These are phyloP conservation scores for Poeciliopsis turrubarensis DNA, from an alignment of 2,113 vertebrate genomes.

Conservation along the genomic window DNA sequence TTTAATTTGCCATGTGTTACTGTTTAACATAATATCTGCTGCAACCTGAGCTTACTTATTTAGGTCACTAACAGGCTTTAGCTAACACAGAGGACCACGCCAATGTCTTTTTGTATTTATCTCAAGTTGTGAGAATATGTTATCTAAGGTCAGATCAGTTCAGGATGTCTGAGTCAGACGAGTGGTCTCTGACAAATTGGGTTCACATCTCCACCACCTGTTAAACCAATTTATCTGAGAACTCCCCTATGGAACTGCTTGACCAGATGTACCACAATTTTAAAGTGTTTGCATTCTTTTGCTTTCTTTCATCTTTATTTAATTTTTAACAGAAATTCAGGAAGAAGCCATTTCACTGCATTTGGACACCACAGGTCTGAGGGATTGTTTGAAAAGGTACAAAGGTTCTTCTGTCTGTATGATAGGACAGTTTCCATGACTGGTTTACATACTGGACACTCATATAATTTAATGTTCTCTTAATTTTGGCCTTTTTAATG, in stretches of 20 bases:
- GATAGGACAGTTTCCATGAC: neutral
- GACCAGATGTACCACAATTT: neutral
- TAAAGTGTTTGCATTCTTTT: neutral
- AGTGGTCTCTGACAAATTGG: neutral
- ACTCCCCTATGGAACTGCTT: neutral
- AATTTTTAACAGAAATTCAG: conserved; percentile 82
- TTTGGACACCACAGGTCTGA: conserved; percentile 88
- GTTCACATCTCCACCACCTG: neutral
- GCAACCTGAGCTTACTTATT: neutral
- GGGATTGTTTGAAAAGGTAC: conserved; percentile 90
- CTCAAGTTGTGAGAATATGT: neutral
- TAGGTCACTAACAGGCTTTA: neutral
- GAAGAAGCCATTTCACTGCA: conserved; percentile 86
- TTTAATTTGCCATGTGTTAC: neutral
- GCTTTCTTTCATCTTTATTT: neutral
- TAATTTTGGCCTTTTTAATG: neutral
- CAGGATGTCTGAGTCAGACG: neutral
- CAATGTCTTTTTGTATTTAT: neutral
- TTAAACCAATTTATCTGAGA: conserved; percentile 1
- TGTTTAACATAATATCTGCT: neutral
- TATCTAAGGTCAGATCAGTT: neutral
- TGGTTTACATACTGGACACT: neutral
- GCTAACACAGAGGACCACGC: neutral
- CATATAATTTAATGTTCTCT: neutral
- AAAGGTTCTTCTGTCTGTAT: accelerated